A percentile compares a stretch with the other conserved stretches of the same genome.
These are phyloP conservation scores for Camelus bactrianus DNA, from an alignment of 2,113 vertebrate genomes.

Conservation along the genomic window DNA sequence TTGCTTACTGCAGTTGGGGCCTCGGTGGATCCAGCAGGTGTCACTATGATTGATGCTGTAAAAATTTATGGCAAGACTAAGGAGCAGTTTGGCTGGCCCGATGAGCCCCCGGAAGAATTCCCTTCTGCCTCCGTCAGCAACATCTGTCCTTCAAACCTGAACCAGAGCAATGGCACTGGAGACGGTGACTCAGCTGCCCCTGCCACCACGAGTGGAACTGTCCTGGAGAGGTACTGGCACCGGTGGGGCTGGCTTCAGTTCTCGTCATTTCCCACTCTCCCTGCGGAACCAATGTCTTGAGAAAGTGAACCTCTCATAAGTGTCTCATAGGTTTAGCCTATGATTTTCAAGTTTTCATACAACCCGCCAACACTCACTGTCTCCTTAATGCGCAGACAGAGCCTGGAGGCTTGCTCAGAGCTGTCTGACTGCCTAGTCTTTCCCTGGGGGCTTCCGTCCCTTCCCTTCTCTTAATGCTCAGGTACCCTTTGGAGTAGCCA, in stretches of 20 bases:
- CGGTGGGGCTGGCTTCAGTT: neutral
- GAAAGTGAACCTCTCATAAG: neutral
- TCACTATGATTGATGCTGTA: slow-evolving; percentile 99
- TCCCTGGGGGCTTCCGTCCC: neutral
- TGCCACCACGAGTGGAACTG: slow-evolving; percentile 91
- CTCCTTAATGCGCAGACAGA: neutral
- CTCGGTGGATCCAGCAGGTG: slow-evolving; percentile 97
- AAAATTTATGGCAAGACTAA: slow-evolving; percentile 99
- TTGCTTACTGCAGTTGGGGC: slow-evolving; percentile 92
- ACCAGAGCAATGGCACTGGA: slow-evolving; percentile 92
- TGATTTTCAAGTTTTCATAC: neutral
- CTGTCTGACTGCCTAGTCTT: neutral
- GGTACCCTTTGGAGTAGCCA: neutral
- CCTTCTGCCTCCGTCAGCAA: slow-evolving; percentile 96
- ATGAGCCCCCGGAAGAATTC: slow-evolving; percentile 98
- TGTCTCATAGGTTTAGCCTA: neutral
- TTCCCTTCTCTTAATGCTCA: slow-evolving; percentile 24
- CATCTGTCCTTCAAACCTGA: slow-evolving; percentile 96
- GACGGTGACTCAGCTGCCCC: slow-evolving; percentile 92
- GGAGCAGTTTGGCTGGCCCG: slow-evolving; percentile 99
- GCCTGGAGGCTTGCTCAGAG: neutral
- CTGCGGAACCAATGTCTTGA: neutral
- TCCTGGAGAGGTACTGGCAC: slow-evolving; percentile 94
- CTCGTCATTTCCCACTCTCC: neutral
- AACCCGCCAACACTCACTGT: neutral